Evolutionary conservation across 2,888 invertebrate genomes (phyloP).

Genomic region (Dryobota labecula): DNA sequence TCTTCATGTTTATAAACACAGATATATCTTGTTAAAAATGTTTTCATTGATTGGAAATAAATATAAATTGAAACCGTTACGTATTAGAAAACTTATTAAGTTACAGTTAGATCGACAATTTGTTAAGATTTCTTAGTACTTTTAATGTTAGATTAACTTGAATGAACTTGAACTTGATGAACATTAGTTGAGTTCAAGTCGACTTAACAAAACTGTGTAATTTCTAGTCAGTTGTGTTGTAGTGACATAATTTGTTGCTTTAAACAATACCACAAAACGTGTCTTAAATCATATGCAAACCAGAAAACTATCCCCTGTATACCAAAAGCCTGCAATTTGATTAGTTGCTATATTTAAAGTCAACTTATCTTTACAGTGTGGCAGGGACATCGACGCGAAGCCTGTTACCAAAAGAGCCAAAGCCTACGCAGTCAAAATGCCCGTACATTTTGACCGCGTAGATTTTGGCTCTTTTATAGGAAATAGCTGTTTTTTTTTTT

Average conservation of each 20-base stretch:
- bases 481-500: too few species aligned
- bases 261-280: background rate
- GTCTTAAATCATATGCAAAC: background rate
- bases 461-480: too few species aligned
- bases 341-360: background rate
- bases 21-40: conserved; percentile 5
- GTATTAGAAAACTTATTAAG: conserved; percentile 12
- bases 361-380: too few species aligned
- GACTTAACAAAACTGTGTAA: background rate
- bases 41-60: conserved; percentile 7
- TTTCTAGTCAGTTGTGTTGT: background rate
- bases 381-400: too few species aligned
- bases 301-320: background rate
- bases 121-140: background rate
- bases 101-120: background rate
- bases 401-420: too few species aligned
- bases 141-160: background rate
- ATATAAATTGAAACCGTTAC: background rate
- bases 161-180: too few species aligned
- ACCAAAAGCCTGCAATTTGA: background rate
- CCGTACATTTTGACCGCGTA: too few species aligned
- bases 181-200: background rate
- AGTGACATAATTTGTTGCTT: background rate
- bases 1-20: conserved; percentile 35
- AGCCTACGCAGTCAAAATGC: too few species aligned